Evolutionary conservation across 2,888 invertebrate species (phyloP), one percentile per base, ranked within the genome.

Genomic region (Athrips mouffetella): DNA sequence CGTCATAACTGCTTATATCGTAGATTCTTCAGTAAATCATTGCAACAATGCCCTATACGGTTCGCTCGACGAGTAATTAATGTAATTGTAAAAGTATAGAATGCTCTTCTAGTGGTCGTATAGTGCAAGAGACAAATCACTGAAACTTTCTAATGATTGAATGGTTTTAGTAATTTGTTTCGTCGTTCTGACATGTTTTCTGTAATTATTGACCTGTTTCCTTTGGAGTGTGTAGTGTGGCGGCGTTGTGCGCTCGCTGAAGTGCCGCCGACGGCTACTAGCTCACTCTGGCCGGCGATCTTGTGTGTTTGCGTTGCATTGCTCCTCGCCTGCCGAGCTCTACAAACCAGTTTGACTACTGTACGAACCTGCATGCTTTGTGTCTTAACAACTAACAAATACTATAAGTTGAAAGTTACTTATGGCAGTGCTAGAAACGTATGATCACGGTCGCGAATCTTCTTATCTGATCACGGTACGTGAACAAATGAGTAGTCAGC

Each of bases 251-350:
- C 58, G 57, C 51, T 54, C 40, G 25, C 15, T 16, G 33, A n/a
- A 37, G 63, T 62, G 61, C 67, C 52, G 59, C n/a, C 60, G 56
- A 53, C 54, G 53, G 5, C 49, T 55, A 59, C 20, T 61, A 83
- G 87, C 84, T 87, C 86, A 81, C 56, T 73, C 87, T 88, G 88
- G 88, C 83, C 87, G 86, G 81, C 77, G 85, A 80, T 85, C 59
- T 81, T 82, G 88, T 87, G 84, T 83, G 81, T 80, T 78, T 74
- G 78, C 67, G 80, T 71, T 73, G 76, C 78, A 65, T 70, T 37
- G 37, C 20, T 18, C 37, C 73, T 72, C 66, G 76, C 75, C 72
- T 74, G 72, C 65, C 71, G 61, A 66, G 65, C n/a, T 60, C 59
- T 67, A 70, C 61, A 67, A n/a, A n/a, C 67, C 60, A 69, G 79